Evolutionary conservation across 2,888 invertebrate genomes (phyloP).

Genomic region (Homarus gammarus): DNA sequence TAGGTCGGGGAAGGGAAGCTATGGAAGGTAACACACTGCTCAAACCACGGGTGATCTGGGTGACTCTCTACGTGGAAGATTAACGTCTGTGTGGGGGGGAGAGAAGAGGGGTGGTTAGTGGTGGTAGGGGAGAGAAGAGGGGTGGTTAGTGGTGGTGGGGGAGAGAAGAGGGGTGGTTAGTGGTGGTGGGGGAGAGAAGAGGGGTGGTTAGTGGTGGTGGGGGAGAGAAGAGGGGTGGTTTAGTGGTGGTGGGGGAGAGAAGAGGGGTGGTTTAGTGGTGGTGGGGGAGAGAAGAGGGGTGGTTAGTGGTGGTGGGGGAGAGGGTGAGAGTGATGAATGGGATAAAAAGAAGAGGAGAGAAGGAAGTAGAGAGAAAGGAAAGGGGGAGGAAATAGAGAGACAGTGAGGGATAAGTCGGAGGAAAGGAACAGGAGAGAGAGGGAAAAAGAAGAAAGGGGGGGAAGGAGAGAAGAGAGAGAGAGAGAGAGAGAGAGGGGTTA

Average conservation of each 20-base stretch:
- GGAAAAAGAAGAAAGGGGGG: not conserved
- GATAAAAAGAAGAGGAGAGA: not conserved
- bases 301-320: not conserved
- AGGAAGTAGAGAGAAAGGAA: not conserved
- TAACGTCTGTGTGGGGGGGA: conserved; percentile 44
- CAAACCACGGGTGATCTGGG: conserved; percentile 90
- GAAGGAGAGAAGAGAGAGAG: not conserved
- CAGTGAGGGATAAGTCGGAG: not conserved
- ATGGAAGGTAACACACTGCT: conserved; percentile 94
- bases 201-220: too few species aligned
- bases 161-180: not conserved
- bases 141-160: not conserved
- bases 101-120: not conserved
- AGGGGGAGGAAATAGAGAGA: not conserved
- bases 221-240: not conserved
- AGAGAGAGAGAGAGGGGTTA: too few species aligned
- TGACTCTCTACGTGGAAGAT: conserved; percentile 90
- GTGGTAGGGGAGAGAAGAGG: not conserved
- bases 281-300: not conserved
- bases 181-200: not conserved
- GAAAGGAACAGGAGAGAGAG: not conserved
- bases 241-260: not conserved
- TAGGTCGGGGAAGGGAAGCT: conserved; percentile 87
- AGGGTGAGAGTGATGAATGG: not conserved
- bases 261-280: not conserved